Evolutionary conservation across 1,140 invertebrate species (phyloP).

Genomic region (Armadillidium nasatum): DNA sequence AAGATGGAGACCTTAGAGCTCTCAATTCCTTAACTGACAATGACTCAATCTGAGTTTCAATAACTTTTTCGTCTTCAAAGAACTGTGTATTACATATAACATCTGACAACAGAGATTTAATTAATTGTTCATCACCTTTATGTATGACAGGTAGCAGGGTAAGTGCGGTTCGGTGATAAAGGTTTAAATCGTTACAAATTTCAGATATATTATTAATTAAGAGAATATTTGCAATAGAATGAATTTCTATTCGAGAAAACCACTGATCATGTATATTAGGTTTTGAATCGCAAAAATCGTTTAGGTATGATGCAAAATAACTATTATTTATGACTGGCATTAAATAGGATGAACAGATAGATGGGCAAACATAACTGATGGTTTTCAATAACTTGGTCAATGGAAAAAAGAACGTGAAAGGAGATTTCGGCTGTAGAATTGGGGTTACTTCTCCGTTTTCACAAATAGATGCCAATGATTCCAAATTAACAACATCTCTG

Average conservation of each 20-base stretch:
- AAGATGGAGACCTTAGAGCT: slow-evolving; percentile 37
- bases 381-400: slow-evolving; percentile 26
- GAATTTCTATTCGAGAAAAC: slow-evolving; percentile 35
- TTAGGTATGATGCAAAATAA: slow-evolving; percentile 28
- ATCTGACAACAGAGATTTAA: slow-evolving; percentile 25
- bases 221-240: slow-evolving; percentile 32
- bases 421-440: slow-evolving; percentile 30
- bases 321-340: slow-evolving; percentile 22
- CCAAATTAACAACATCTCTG: slow-evolving; percentile 36
- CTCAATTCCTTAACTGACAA: slow-evolving; percentile 33
- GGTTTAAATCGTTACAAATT: slow-evolving; percentile 6
- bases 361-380: slow-evolving; percentile 32
- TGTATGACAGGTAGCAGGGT: slow-evolving; percentile 32
- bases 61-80: slow-evolving; percentile 26
- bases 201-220: slow-evolving; percentile 20
- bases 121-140: slow-evolving; percentile 38
- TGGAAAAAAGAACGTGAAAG: slow-evolving; percentile 33
- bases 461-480: slow-evolving; percentile 34
- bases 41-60: slow-evolving; percentile 23
- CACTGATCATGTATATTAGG: slow-evolving; percentile 27
- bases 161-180: slow-evolving; percentile 34
- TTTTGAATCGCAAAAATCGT: slow-evolving; percentile 16
- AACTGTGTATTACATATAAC: slow-evolving; percentile 34
- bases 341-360: slow-evolving; percentile 12
- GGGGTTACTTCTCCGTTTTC: slow-evolving; percentile 33